These are phyloP conservation scores for Phrynosoma blainvillii DNA, from an alignment of 2,113 vertebrate species.

Conservation along the genomic window DNA sequence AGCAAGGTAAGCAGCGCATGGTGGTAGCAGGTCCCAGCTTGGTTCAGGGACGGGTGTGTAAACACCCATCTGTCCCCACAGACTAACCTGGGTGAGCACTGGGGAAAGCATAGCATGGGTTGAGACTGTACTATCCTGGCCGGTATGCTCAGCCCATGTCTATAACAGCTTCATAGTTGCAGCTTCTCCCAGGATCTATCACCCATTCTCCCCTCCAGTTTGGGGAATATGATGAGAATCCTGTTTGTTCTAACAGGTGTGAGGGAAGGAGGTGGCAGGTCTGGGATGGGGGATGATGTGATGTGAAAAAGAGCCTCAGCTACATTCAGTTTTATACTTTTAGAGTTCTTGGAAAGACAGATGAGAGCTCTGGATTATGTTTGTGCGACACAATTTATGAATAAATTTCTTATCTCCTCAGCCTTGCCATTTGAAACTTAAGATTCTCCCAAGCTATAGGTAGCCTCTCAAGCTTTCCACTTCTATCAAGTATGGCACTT, in stretches of 20 bases:
- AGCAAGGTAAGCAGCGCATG: too few relatives aligned
- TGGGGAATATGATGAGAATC: not conserved
- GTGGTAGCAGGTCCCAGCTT: too few relatives aligned
- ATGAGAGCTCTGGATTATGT: not conserved
- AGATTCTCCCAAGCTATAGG: not conserved
- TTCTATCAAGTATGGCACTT: not conserved
- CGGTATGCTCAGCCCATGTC: too few relatives aligned
- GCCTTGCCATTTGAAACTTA: not conserved
- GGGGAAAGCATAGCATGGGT: too few relatives aligned
- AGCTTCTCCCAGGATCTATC: not conserved
- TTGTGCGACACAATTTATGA: not conserved
- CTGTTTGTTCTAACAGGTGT: not conserved
- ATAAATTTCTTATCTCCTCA: not conserved
- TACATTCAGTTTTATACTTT: not conserved
- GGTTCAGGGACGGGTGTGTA: too few relatives aligned
- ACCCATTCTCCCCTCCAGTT: not conserved
- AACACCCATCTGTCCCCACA: too few relatives aligned
- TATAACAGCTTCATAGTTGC: not conserved
- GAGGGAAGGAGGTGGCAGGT: not conserved
- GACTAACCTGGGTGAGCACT: too few relatives aligned
- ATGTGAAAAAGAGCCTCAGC: not conserved
- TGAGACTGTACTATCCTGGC: too few relatives aligned
- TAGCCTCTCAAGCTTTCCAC: not conserved
- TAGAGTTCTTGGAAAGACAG: not conserved
- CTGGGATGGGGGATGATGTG: not conserved